Conservation (phyloP, 2,113 vertebrate genomes). For the Cathartes aura region DNA sequence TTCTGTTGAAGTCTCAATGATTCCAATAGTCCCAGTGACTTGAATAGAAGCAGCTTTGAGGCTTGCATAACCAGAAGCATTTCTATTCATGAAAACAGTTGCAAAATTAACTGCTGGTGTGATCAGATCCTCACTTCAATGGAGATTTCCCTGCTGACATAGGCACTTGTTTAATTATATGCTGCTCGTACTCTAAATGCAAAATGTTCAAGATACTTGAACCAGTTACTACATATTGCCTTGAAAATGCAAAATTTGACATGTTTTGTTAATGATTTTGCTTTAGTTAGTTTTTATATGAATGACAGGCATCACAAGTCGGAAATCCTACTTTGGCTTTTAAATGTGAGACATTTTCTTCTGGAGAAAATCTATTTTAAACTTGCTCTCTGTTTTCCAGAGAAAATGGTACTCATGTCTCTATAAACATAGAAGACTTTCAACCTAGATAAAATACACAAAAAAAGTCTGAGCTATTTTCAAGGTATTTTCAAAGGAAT, state of each 20-base stretch:
- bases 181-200: background rate
- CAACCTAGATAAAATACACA: background rate
- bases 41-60: slow-evolving; percentile 14
- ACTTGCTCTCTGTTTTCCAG: background rate
- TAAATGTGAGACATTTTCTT: background rate
- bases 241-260: background rate
- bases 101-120: slow-evolving; percentile 40
- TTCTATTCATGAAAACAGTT: slow-evolving; percentile 44
- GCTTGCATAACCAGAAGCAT: background rate
- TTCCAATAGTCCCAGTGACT: background rate
- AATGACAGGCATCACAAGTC: background rate
- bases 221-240: background rate
- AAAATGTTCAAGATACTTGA: slow-evolving; percentile 8
- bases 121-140: slow-evolving; percentile 39
- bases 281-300: background rate
- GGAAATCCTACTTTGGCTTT: background rate
- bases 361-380: background rate
- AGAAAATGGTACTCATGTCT: background rate
- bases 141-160: slow-evolving; percentile 52
- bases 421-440: background rate
- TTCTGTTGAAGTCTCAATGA: slow-evolving; percentile 23
- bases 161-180: slow-evolving; percentile 37
- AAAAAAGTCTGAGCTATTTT: background rate
- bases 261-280: background rate
- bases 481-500: background rate